Evolutionary conservation across 1,140 invertebrate genomes (phyloP), one percentile per base, ranked within the genome.

Genomic region (Melipona quadrifasciata): DNA sequence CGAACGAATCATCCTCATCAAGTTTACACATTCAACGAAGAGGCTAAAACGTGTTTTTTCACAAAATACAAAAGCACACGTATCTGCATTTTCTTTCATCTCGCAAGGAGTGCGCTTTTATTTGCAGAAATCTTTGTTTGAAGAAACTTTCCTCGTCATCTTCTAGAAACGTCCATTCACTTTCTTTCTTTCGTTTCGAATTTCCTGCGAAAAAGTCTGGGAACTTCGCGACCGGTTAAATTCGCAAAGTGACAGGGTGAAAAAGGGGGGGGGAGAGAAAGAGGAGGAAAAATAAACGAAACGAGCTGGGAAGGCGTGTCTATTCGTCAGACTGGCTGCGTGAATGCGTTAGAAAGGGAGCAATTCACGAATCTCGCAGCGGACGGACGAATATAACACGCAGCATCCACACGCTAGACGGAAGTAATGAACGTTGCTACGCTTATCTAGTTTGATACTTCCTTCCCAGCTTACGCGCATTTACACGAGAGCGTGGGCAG

Each of bases 401-500:
- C 53, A 61, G 73, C 77, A 81, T 87, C 87, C 82, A 87, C 82
- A 87, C 67, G 73, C 55, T 85, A 88, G 73, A 89, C 88, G 88
- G 88, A 89, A 89, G 87, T 74, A 83, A 89, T 89, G 84, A 89
- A 83, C 64, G 74, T 80, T 53, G 64, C 77, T 82, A 76, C 84
- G 89, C 84, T 91, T 90, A 91, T 90, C 78, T 87, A 90, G 89
- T 91, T 91, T 91, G 90, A 83, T 75, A 91, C 87, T 90, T 91
- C 90, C 90, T 90, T 89, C 87, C 90, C 86, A 84, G 86, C 76
- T 87, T 81, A 53, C 85, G 53, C 21, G 57, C 65, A 21, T 82
- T 76, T 64, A 61, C 19, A 85, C 64, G 70, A 88, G 53, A 78
- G 65, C 65, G 75, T 70, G 19, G 47, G 34, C 55, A 51, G 74